A percentile compares a stretch with the other conserved stretches of the same genome.
Evolutionary conservation across 2,888 invertebrate species (phyloP).

Genomic region (Caenorhabditis macrosperma): DNA sequence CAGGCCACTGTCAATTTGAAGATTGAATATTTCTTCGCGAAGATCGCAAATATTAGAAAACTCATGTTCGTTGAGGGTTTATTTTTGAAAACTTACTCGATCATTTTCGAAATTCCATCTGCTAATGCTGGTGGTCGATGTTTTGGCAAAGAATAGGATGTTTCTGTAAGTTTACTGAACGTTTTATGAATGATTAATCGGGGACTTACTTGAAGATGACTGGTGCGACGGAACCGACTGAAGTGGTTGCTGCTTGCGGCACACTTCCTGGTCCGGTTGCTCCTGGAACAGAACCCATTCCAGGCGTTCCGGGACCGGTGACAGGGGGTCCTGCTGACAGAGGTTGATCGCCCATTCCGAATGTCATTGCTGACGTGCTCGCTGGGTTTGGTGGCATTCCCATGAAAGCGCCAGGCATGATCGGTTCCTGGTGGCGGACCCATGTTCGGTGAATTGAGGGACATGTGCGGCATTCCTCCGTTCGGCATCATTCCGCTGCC

Average conservation of each 20-base stretch:
- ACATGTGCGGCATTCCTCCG: conserved; percentile 64
- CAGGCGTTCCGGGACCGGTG: conserved; percentile 64
- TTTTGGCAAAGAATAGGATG: too few relatives aligned
- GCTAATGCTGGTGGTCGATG: too few relatives aligned
- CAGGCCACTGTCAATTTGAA: too few relatives aligned
- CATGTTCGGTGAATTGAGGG: conserved; percentile 70
- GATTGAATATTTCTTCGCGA: too few relatives aligned
- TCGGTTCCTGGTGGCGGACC: conserved; percentile 45
- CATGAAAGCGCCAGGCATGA: conserved; percentile 55
- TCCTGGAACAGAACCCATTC: conserved; percentile 41
- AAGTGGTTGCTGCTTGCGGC: conserved; percentile 36
- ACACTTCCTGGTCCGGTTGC: conserved; percentile 61
- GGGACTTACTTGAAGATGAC: too few relatives aligned
- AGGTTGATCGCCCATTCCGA: conserved; percentile 63
- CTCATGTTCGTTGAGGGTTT: too few relatives aligned
- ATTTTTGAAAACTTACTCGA: not conserved
- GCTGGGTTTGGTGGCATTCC: conserved; percentile 58
- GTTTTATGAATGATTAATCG: too few relatives aligned
- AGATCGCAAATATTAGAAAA: too few relatives aligned
- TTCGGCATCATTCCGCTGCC: conserved; percentile 71
- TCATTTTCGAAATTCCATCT: too few relatives aligned
- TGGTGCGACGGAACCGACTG: conserved; percentile 39
- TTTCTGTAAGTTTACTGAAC: too few relatives aligned
- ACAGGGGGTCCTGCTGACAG: conserved; percentile 49
- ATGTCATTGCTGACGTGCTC: conserved; percentile 48